Conservation (phyloP, 2,797 vertebrate species). For the Alcedo quadribrachys region DNA sequence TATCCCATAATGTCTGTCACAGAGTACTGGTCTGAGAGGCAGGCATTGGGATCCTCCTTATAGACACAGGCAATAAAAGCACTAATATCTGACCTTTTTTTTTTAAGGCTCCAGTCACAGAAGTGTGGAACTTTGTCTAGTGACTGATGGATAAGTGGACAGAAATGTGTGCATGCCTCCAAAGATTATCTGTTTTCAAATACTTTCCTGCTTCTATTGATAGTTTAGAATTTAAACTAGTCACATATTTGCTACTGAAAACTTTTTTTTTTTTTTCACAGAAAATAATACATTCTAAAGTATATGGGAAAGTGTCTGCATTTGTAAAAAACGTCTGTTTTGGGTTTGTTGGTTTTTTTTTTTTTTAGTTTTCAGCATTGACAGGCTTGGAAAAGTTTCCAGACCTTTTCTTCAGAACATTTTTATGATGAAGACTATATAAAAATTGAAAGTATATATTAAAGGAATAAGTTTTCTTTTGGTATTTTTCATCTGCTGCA, state of each 20-base stretch:
- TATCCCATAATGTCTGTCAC: conserved; percentile 17
- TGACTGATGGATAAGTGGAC: background rate
- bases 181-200: background rate
- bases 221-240: background rate
- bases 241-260: background rate
- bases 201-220: background rate
- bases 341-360: background rate
- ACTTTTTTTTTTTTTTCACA: background rate
- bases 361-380: background rate
- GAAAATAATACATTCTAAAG: background rate
- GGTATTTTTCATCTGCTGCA: conserved; percentile 45
- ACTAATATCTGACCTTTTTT: background rate
- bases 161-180: background rate
- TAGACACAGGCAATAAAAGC: conserved; percentile 7
- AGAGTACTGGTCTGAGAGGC: background rate
- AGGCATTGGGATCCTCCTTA: background rate
- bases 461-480: conserved; percentile 40
- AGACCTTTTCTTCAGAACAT: background rate
- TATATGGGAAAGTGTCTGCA: background rate
- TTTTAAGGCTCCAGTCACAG: background rate
- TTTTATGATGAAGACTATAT: background rate
- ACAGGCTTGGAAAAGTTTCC: conserved; percentile 11
- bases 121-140: background rate
- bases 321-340: background rate
- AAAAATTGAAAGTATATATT: conserved; percentile 15